A percentile compares a stretch with the other conserved stretches of the same genome.
phyloP scores from a whole-genome alignment of 2,797 vertebrate genomes.

The Delichon dasypus region DNA sequence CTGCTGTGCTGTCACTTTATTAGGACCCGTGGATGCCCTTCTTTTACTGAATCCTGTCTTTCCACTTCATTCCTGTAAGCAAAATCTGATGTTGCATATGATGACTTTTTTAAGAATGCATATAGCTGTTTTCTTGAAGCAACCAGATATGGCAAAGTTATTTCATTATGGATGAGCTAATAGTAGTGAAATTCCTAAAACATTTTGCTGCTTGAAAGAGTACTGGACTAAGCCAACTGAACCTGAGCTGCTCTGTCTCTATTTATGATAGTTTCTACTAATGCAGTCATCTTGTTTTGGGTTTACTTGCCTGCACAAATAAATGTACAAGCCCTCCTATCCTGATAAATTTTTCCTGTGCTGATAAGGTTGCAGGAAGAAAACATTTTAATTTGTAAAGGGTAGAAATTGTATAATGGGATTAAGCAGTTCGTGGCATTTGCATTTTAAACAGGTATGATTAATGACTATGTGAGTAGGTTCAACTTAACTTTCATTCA shows the following conservation, averaged over 20 bases:
- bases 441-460: background rate
- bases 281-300: background rate
- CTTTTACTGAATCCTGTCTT: background rate
- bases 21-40: background rate
- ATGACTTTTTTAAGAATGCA: background rate
- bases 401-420: background rate
- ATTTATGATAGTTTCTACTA: background rate
- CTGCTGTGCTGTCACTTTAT: background rate
- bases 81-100: accelerated
- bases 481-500: background rate
- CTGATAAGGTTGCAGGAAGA: background rate
- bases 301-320: background rate
- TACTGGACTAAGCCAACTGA: background rate
- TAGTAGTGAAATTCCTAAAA: background rate
- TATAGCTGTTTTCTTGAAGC: background rate
- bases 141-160: background rate
- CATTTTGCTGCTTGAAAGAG: background rate
- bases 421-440: background rate
- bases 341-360: background rate
- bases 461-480: background rate
- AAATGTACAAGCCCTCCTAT: background rate
- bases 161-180: background rate
- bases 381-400: background rate
- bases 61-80: background rate
- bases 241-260: background rate